phyloP scores from a whole-genome alignment of 1,140 invertebrate genomes.

The Meteorus sp. region DNA sequence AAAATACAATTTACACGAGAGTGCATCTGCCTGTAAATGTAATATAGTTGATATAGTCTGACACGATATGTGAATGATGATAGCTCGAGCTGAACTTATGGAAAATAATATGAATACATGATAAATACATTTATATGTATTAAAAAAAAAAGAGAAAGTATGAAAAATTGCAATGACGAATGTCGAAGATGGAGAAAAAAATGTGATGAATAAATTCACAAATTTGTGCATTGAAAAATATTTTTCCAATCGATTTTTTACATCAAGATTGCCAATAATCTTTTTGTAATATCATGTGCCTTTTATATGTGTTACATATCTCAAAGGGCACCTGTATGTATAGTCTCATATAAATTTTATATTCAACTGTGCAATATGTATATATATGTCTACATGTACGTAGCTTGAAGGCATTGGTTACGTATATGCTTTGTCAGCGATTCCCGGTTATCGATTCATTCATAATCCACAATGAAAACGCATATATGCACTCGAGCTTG shows the following conservation, averaged over 20 bases:
- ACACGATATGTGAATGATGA: not conserved
- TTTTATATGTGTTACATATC: not conserved
- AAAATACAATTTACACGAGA: constrained; percentile 1
- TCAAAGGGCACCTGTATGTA: not conserved
- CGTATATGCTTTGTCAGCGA: constrained; percentile 17
- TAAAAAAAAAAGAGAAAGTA: too few species aligned
- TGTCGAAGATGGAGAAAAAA: too few species aligned
- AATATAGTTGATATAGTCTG: not conserved
- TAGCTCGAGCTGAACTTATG: not conserved
- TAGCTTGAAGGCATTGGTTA: not conserved
- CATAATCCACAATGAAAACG: not conserved
- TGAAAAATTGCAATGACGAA: too few species aligned
- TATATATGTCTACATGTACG: too few species aligned
- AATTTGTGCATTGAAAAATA: too few species aligned
- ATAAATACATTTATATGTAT: too few species aligned
- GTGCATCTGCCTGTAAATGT: not conserved
- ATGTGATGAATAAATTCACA: too few species aligned
- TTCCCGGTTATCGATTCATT: constrained; percentile 14
- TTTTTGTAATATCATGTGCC: too few species aligned
- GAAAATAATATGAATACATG: not conserved
- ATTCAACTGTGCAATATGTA: constrained; percentile 7
- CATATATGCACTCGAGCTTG: not conserved
- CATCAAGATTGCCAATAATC: too few species aligned
- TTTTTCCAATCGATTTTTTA: too few species aligned
- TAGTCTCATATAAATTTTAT: not conserved